These are phyloP conservation scores for Seira musarum DNA, from an alignment of 2,888 invertebrate genomes.

Conservation along the genomic window DNA sequence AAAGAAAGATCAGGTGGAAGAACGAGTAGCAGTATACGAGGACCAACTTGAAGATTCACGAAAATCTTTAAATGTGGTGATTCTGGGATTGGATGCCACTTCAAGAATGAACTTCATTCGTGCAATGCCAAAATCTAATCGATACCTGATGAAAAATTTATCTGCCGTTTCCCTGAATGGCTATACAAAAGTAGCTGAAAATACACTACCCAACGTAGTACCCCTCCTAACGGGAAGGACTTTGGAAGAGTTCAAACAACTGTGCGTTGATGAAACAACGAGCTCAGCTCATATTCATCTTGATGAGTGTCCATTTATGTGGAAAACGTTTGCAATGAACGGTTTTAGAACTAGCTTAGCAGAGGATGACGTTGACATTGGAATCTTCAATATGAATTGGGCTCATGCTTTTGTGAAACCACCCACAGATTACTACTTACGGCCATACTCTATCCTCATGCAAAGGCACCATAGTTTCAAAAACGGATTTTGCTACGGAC, in stretches of 20 bases:
- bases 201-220: conserved; percentile 74
- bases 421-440: conserved; percentile 25
- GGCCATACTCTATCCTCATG: conserved; percentile 14
- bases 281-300: not conserved
- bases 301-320: conserved; percentile 12
- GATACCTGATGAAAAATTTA: conserved; percentile 70
- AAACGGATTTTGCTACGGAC: conserved; percentile 19
- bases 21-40: conserved; percentile 20
- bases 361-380: conserved; percentile 13
- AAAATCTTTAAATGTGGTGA: conserved; percentile 70
- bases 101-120: conserved; percentile 72
- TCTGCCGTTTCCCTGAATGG: conserved; percentile 71
- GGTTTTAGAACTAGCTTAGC: conserved; percentile 20
- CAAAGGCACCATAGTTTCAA: not conserved
- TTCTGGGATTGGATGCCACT: conserved; percentile 72
- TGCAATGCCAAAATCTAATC: conserved; percentile 71
- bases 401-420: not conserved
- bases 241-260: conserved; percentile 50
- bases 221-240: conserved; percentile 72
- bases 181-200: conserved; percentile 74
- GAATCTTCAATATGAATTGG: conserved; percentile 14
- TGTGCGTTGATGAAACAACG: conserved; percentile 73
- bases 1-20: conserved; percentile 39
- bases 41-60: no score
- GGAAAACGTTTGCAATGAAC: conserved; percentile 18